phyloP scores from a whole-genome alignment of 37 sponge, comb jelly and placozoan species.

The Halichondria panicea region DNA sequence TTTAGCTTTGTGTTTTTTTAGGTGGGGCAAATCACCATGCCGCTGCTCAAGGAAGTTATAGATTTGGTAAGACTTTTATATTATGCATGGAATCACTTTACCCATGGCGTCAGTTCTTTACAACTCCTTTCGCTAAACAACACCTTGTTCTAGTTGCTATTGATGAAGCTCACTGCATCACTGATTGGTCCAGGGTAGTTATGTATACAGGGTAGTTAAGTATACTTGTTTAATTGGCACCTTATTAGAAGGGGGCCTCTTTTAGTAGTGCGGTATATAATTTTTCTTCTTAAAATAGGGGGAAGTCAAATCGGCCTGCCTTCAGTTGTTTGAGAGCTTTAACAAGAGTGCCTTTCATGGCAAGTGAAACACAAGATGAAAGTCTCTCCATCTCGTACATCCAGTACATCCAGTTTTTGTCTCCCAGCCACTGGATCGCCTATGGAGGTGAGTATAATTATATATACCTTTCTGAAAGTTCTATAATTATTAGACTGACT shows the following conservation, averaged over 20 bases:
- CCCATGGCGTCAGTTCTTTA: background rate
- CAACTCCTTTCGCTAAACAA: background rate
- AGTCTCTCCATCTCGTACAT: background rate
- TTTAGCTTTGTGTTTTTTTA: too few species aligned
- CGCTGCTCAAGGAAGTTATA: too few species aligned
- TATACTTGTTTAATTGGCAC: too few species aligned
- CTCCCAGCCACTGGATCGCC: background rate
- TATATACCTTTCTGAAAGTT: background rate
- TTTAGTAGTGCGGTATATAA: too few species aligned
- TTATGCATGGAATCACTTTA: too few species aligned
- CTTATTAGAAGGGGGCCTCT: too few species aligned
- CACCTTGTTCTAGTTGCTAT: constrained; percentile 4
- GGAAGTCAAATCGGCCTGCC: background rate
- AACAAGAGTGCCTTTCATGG: constrained; percentile 1
- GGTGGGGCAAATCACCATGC: too few species aligned
- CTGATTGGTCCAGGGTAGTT: background rate
- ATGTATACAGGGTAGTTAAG: background rate
- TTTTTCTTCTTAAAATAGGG: too few species aligned
- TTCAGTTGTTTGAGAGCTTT: background rate
- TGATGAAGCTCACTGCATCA: background rate
- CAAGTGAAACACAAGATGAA: background rate
- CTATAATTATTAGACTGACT: background rate
- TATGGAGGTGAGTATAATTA: background rate
- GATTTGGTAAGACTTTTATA: background rate
- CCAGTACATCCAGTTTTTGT: background rate